Percentiles rank a stretch among this genome's conserved stretches.
Conservation (phyloP, 2,888 invertebrate genomes). For the Nomada ferruginata region DNA sequence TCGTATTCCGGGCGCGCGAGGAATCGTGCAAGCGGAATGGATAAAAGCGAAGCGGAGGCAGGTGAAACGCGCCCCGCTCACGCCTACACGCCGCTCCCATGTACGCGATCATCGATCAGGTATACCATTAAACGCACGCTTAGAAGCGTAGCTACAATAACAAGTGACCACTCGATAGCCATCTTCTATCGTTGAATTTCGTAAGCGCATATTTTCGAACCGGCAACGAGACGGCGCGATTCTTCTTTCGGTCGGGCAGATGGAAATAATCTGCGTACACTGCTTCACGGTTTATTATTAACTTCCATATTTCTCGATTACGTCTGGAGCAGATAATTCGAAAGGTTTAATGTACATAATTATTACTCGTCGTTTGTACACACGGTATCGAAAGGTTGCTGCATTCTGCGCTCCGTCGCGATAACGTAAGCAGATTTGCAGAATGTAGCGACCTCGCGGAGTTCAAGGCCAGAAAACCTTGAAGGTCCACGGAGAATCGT, state of each 20-base stretch:
- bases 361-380: background rate
- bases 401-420: background rate
- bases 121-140: too few species aligned
- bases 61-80: constrained; percentile 14
- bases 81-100: background rate
- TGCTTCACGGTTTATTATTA: too few species aligned
- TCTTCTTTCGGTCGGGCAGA: too few species aligned
- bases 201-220: too few species aligned
- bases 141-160: too few species aligned
- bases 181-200: too few species aligned
- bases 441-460: constrained; percentile 26
- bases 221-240: too few species aligned
- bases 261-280: too few species aligned
- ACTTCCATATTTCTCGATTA: too few species aligned
- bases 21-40: background rate
- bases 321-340: background rate
- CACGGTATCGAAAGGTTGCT: background rate
- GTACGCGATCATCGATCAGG: constrained; percentile 18
- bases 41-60: background rate
- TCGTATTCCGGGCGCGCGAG: constrained; percentile 11
- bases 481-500: constrained; percentile 14
- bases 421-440: constrained; percentile 34
- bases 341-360: background rate
- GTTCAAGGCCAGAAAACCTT: constrained; percentile 47
- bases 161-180: too few species aligned